Percentiles rank a stretch among this genome's conserved stretches.
These are phyloP conservation scores for Anableps anableps DNA, from an alignment of 2,797 vertebrate species.

Conservation along the genomic window DNA sequence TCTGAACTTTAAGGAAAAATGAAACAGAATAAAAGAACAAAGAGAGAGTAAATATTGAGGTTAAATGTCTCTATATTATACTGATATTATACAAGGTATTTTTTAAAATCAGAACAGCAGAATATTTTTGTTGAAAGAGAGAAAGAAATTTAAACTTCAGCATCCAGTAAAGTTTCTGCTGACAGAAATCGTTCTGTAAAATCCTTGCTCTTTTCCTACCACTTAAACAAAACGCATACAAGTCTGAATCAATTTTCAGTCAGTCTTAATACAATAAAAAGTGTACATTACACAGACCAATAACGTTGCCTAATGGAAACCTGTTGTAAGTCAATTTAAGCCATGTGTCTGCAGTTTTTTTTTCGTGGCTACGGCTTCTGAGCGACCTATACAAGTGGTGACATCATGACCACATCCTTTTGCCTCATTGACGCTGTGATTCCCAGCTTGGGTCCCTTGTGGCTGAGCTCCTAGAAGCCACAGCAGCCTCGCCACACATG, in stretches of 20 bases:
- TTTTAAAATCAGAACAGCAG: constrained; percentile 21
- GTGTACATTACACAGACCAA: constrained; percentile 59
- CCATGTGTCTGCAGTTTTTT: constrained; percentile 65
- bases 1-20: constrained; percentile 30
- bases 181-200: constrained; percentile 38
- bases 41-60: constrained; percentile 20
- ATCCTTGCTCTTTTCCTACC: constrained; percentile 38
- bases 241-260: constrained; percentile 54
- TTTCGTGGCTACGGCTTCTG: constrained; percentile 78
- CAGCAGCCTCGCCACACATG: constrained; percentile 80
- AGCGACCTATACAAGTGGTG: constrained; percentile 77
- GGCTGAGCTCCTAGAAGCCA: constrained; percentile 78
- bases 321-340: constrained; percentile 77
- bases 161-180: constrained; percentile 30
- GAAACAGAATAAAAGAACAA: constrained; percentile 27
- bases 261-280: constrained; percentile 63
- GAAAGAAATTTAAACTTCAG: constrained; percentile 39
- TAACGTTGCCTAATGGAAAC: constrained; percentile 75
- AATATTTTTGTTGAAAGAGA: constrained; percentile 17
- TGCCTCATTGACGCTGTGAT: constrained; percentile 70
- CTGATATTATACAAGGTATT: constrained; percentile 15
- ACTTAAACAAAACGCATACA: constrained; percentile 38
- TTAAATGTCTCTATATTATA: constrained; percentile 24
- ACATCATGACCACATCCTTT: constrained; percentile 85
- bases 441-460: constrained; percentile 72